Conservation (phyloP, 2,888 invertebrate genomes). For the Digitonthophagus gazella region DNA sequence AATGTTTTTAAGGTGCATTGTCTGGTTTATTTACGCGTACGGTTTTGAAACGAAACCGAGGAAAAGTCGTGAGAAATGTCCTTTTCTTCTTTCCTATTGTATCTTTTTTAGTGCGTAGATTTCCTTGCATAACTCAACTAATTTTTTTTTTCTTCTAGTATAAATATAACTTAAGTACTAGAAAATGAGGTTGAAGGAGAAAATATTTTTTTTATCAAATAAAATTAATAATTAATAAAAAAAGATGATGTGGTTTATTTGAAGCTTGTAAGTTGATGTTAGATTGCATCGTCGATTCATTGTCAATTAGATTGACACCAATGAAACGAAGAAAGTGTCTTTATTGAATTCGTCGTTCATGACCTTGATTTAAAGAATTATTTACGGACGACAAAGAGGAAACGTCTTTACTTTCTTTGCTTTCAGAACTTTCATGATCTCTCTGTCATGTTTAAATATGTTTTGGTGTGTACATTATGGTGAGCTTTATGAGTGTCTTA, state of each 20-base stretch:
- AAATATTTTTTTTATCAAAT: too few relatives aligned
- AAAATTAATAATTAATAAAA: neutral
- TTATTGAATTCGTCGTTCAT: neutral
- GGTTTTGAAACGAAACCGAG: neutral
- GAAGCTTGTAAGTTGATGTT: too few relatives aligned
- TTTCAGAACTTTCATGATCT: neutral
- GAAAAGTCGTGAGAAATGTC: neutral
- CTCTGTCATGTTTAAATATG: neutral
- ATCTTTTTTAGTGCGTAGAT: too few relatives aligned
- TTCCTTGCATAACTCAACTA: neutral
- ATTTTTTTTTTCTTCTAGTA: neutral
- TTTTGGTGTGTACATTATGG: too few relatives aligned
- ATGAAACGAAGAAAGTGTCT: neutral
- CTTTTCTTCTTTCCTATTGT: neutral
- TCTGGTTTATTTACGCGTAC: neutral
- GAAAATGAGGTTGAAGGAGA: neutral
- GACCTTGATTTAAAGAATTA: neutral
- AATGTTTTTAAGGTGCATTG: constrained; percentile 1
- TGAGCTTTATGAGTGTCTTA: too few relatives aligned
- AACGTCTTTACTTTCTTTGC: constrained; percentile 19
- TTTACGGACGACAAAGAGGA: constrained; percentile 14
- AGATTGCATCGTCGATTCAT: too few relatives aligned
- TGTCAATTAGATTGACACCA: neutral
- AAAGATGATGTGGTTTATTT: neutral
- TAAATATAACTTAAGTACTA: neutral